phyloP scores from a whole-genome alignment of 2,888 invertebrate genomes.

The Drosophila pegasa region DNA sequence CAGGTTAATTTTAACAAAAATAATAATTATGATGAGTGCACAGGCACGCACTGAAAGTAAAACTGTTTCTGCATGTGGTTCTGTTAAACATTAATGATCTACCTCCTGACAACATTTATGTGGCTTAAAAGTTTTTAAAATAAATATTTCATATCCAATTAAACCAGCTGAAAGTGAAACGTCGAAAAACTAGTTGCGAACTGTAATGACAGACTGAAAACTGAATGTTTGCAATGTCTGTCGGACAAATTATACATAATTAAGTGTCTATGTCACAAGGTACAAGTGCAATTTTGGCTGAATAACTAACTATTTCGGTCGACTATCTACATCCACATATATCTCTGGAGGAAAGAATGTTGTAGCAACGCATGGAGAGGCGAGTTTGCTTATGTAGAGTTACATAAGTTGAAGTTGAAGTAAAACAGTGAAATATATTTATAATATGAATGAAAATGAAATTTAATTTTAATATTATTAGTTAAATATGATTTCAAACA shows the following conservation, averaged over 20 bases:
- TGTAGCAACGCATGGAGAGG: background rate
- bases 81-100: constrained; percentile 1
- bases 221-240: background rate
- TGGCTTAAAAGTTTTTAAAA: background rate
- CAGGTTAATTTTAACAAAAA: background rate
- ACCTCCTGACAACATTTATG: background rate
- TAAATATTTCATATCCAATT: constrained; percentile 5
- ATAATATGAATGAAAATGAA: too few relatives aligned
- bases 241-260: background rate
- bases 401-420: too few relatives aligned
- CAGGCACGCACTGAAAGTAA: too few relatives aligned
- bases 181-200: background rate
- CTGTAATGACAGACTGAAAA: background rate
- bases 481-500: too few relatives aligned
- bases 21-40: background rate
- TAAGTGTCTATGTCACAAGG: background rate
- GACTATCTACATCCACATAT: background rate
- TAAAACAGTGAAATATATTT: too few relatives aligned
- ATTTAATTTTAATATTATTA: too few relatives aligned
- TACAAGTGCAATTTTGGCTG: background rate
- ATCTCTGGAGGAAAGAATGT: background rate
- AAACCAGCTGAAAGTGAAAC: background rate
- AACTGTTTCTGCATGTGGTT: background rate
- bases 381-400: too few relatives aligned
- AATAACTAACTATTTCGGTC: background rate